phyloP scores from a whole-genome alignment of 2,113 vertebrate genomes.

The Macquaria australasica region DNA sequence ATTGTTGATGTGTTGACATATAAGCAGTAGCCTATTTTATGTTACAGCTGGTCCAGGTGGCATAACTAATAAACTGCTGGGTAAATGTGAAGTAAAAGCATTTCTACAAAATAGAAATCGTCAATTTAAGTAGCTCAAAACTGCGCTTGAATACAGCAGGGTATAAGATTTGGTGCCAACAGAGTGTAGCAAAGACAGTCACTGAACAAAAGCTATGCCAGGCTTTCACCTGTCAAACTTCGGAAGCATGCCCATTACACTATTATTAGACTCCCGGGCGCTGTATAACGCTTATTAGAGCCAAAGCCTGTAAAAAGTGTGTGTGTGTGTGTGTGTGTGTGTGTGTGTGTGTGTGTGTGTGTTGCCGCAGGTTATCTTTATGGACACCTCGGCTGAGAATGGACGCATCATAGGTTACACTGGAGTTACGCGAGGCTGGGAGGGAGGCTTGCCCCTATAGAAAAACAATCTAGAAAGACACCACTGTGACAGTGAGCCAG shows the following conservation, averaged over 20 bases:
- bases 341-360: background rate
- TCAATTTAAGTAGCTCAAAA: background rate
- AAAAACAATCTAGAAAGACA: background rate
- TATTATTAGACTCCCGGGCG: background rate
- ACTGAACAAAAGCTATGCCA: constrained; percentile 4
- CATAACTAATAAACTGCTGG: background rate
- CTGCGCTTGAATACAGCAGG: background rate
- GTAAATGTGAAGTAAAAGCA: background rate
- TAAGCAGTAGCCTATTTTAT: background rate
- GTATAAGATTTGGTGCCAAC: background rate
- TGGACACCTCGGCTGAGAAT: background rate
- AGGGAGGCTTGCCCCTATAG: background rate
- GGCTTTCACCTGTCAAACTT: constrained; percentile 38
- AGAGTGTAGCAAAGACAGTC: background rate
- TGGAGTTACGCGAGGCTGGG: background rate
- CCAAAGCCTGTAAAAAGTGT: background rate
- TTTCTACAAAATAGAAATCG: background rate
- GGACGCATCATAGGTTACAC: background rate
- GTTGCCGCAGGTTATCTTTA: background rate
- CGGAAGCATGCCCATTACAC: background rate
- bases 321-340: background rate
- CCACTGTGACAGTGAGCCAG: background rate
- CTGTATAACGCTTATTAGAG: background rate
- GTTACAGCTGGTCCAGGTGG: background rate
- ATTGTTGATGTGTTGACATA: background rate